These are phyloP conservation scores for Drosophila histrio DNA, from an alignment of 2,888 invertebrate genomes.

Conservation along the genomic window DNA sequence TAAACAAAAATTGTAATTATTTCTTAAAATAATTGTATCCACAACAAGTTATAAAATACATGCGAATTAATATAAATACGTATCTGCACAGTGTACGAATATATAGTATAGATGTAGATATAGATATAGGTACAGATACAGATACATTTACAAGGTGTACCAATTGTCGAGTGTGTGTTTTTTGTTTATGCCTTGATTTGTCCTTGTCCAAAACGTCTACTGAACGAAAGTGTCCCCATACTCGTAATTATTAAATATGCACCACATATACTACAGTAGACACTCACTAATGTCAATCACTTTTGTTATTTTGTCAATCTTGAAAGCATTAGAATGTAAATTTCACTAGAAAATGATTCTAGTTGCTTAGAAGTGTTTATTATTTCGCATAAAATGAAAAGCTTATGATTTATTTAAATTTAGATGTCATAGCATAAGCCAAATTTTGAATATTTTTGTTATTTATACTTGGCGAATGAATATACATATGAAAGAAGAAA, in stretches of 20 bases:
- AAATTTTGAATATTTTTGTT: not conserved
- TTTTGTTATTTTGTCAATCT: not conserved
- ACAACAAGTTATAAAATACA: constrained; percentile 61
- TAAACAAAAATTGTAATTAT: constrained; percentile 69
- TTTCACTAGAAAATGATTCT: not conserved
- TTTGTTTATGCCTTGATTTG: constrained; percentile 33
- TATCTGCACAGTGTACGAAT: not conserved
- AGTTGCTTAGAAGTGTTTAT: not conserved
- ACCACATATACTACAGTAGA: constrained; percentile 2
- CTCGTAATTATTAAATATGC: not conserved
- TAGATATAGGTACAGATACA: constrained; percentile 4
- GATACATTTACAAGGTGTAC: constrained; percentile 9
- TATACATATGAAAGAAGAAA: not conserved
- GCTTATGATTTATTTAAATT: constrained; percentile 11
- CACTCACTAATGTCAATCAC: not conserved
- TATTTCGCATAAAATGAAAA: constrained; percentile 6
- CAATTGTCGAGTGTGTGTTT: constrained; percentile 12
- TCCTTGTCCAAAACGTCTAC: constrained; percentile 19
- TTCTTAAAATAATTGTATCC: constrained; percentile 71
- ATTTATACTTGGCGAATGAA: not conserved
- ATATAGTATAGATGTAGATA: constrained; percentile 8
- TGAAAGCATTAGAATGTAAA: not conserved
- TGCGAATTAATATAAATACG: constrained; percentile 37
- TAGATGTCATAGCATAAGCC: constrained; percentile 13
- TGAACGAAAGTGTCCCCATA: constrained; percentile 3